phyloP scores from a whole-genome alignment of 2,113 vertebrate species.

The Pitta sordida region DNA sequence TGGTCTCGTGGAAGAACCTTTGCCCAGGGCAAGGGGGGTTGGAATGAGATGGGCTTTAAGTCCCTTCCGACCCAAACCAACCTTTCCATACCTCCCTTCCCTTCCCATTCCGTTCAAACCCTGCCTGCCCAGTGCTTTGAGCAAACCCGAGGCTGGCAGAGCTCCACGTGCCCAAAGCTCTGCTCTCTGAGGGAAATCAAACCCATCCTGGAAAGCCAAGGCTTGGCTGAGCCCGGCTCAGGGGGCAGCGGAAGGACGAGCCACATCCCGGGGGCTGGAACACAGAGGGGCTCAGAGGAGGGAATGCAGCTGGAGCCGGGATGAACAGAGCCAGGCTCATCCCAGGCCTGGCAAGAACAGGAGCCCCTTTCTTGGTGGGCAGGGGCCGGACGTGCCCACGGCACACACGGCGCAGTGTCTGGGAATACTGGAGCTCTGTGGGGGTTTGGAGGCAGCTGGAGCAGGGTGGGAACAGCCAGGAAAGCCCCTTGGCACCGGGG shows the following conservation, averaged over 20 bases:
- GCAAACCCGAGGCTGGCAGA: background rate
- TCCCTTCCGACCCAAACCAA: background rate
- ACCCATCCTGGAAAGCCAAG: background rate
- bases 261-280: background rate
- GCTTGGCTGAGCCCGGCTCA: background rate
- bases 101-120: background rate
- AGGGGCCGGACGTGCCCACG: fast-evolving
- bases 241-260: background rate
- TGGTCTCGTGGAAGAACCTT: background rate
- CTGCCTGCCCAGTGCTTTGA: background rate
- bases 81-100: background rate
- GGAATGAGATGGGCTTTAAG: background rate
- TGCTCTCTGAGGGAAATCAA: background rate
- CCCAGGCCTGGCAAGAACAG: background rate
- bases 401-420: conserved; percentile 4
- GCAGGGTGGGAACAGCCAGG: background rate
- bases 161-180: background rate
- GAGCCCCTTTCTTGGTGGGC: background rate
- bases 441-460: background rate
- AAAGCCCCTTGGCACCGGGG: background rate
- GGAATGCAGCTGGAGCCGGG: conserved; percentile 21
- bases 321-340: background rate
- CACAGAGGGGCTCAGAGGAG: conserved; percentile 38
- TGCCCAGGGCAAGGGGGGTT: background rate
- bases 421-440: background rate